Percentiles rank a stretch among this genome's conserved stretches.
Conservation (phyloP, 2,797 vertebrate genomes). For the Myotis findleyi region DNA sequence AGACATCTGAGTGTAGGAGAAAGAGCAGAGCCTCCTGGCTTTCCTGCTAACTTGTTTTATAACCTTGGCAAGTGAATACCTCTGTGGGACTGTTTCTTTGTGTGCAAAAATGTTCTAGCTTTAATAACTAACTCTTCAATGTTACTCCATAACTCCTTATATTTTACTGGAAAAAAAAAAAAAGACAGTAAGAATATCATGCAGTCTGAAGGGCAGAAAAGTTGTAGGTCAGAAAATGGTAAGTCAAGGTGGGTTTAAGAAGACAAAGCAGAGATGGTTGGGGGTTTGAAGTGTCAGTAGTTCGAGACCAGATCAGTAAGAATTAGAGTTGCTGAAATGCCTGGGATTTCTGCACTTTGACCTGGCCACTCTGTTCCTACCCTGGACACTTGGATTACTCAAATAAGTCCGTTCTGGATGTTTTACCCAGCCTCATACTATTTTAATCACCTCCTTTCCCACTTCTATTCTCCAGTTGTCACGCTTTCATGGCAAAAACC, state of each 20-base stretch:
- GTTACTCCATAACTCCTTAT: not conserved
- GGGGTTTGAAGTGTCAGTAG: not conserved
- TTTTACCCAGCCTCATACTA: not conserved
- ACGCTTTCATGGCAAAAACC: not conserved
- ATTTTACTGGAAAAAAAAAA: not conserved
- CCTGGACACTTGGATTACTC: not conserved
- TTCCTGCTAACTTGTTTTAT: not conserved
- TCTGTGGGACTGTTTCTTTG: not conserved
- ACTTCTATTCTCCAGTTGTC: not conserved
- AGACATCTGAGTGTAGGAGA: not conserved
- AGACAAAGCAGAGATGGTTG: not conserved
- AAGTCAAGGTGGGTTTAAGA: not conserved
- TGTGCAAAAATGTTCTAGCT: conserved; percentile 18
- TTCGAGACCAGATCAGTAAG: not conserved
- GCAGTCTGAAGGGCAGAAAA: not conserved
- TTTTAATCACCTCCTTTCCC: not conserved
- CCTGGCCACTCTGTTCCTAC: not conserved
- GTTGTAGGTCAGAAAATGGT: conserved; percentile 13
- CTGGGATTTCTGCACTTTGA: not conserved
- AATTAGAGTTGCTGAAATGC: not conserved
- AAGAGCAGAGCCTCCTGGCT: not conserved
- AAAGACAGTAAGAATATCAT: not conserved
- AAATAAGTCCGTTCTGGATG: not conserved
- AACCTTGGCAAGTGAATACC: not conserved
- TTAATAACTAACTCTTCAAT: not conserved